phyloP scores from a whole-genome alignment of 2,113 vertebrate species.

The Menura novaehollandiae region DNA sequence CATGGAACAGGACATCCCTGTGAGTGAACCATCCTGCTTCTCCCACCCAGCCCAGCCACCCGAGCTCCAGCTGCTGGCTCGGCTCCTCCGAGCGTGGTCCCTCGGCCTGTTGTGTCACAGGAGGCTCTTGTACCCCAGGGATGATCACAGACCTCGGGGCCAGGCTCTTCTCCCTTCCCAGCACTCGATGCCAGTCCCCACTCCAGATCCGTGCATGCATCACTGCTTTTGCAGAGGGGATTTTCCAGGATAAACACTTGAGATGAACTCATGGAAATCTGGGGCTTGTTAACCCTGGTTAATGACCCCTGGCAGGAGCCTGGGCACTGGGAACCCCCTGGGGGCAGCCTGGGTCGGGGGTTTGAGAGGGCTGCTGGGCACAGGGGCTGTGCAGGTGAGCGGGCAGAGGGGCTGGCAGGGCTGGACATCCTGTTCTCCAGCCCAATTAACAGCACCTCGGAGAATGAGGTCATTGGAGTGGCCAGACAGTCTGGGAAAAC shows the following conservation, averaged over 20 bases:
- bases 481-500: slow-evolving; percentile 68
- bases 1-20: neutral
- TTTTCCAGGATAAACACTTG: slow-evolving; percentile 44
- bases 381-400: neutral
- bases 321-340: rapidly evolving
- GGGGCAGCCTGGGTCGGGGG: neutral
- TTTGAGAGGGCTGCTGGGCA: neutral
- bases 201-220: neutral
- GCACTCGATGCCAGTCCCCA: neutral
- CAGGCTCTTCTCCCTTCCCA: neutral
- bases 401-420: neutral
- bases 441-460: neutral
- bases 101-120: rapidly evolving
- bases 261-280: slow-evolving; percentile 5
- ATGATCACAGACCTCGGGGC: neutral
- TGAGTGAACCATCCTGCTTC: neutral
- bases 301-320: neutral
- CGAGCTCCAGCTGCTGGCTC: neutral
- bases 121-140: neutral
- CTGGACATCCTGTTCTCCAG: neutral
- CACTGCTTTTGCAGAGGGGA: neutral
- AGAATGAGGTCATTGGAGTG: slow-evolving; percentile 46
- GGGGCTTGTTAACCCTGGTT: neutral
- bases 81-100: rapidly evolving
- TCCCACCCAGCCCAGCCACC: neutral